These are phyloP conservation scores for Psittacula echo DNA, from an alignment of 2,797 vertebrate species.

Conservation along the genomic window DNA sequence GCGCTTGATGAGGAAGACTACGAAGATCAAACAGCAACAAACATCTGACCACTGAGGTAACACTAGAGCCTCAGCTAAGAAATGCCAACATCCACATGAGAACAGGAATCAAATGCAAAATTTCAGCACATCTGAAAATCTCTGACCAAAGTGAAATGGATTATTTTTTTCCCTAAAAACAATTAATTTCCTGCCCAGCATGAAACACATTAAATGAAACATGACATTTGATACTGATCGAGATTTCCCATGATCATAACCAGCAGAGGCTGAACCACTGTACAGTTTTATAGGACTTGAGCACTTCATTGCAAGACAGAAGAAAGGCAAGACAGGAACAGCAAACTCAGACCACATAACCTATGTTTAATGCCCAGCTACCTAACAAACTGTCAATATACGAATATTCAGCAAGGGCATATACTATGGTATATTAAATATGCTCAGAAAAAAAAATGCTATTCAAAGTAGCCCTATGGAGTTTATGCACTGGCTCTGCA, in stretches of 20 bases:
- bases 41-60: not conserved
- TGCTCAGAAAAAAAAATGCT: not conserved
- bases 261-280: not conserved
- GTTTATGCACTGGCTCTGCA: not conserved
- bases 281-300: not conserved
- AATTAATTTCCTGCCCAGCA: constrained; percentile 19
- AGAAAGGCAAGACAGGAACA: not conserved
- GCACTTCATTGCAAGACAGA: not conserved
- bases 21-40: not conserved
- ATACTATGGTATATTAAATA: not conserved
- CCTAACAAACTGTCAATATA: not conserved
- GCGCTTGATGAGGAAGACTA: not conserved
- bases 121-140: not conserved
- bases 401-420: not conserved
- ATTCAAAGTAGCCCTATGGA: not conserved
- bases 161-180: not conserved
- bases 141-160: not conserved
- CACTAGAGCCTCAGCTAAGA: not conserved
- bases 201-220: not conserved
- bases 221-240: not conserved
- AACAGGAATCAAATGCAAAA: not conserved
- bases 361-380: not conserved
- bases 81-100: not conserved
- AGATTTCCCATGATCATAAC: not conserved
- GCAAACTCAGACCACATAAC: not conserved